Conservation (phyloP, 2,797 vertebrate genomes). For the Orientallactaga sibirica region DNA sequence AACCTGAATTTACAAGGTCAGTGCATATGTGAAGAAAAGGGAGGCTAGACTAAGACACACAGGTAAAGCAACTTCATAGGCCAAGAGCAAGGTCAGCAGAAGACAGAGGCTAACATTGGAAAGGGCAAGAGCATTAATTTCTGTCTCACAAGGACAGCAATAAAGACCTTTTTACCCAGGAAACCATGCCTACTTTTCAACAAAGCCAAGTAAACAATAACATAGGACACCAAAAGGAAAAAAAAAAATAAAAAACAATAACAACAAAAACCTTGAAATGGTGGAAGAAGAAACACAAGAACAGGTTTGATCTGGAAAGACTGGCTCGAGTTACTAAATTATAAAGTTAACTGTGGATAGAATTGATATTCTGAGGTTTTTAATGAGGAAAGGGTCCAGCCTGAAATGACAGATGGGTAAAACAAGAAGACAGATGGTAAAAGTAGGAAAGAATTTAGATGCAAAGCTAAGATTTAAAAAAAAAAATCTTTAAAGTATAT, state of each 20-base stretch:
- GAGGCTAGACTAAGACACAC: background rate
- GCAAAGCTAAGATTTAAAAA: background rate
- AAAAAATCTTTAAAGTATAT: background rate
- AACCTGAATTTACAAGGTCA: background rate
- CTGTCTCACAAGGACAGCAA: background rate
- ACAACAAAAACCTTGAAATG: background rate
- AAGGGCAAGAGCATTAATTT: background rate
- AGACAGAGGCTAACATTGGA: background rate
- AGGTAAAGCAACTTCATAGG: background rate
- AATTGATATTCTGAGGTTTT: background rate
- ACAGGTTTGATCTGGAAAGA: background rate
- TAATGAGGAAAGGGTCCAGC: background rate
- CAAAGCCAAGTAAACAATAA: background rate
- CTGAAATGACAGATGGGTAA: background rate
- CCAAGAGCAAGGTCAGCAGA: no score
- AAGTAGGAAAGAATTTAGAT: background rate
- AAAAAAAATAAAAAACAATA: no score
- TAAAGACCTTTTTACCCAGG: background rate
- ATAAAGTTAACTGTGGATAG: background rate
- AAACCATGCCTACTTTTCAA: background rate
- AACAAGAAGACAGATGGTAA: background rate
- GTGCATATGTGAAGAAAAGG: background rate
- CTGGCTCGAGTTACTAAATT: background rate
- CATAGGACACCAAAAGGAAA: background rate
- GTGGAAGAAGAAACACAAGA: background rate